Base-by-base conservation (phyloP, 2,888 invertebrate genomes). In the Chrysomela aeneicollis region DNA sequence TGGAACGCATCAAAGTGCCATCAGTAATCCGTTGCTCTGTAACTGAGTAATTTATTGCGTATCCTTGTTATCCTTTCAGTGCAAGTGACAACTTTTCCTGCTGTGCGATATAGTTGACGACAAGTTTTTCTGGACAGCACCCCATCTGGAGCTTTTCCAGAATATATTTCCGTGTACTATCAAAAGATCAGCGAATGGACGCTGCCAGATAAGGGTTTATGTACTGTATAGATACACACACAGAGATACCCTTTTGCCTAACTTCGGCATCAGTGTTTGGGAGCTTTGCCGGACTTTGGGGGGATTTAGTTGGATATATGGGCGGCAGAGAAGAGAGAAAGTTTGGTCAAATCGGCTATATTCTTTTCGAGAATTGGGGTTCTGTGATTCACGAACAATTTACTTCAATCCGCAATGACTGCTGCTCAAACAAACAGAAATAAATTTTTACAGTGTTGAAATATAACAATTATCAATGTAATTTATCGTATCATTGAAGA, bases 101-200 rank as follows among this genome's bases (percentile, higher is more conserved):
- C 66, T 55, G 46, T 55, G 62, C 30, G 59, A 55, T 47, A 59
- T 50, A 59, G 57, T 57, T 46, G 12, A 22, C 12, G 57, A 46
- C 42, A 42, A 57, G 62, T 66, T 66, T 66, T 65, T 65, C 61
- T 17, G 30, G 57, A n/a, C 21, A 5, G 66, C 62, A 51, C 59
- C 59, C 66, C 62, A 59, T 66, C 51, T 59, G 59, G 54, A 62
- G 62, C 66, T 62, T 66, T 66, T 46, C 51, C 59, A 58, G 62
- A 62, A 66, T 66, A 66, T 62, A 66, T 62, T 66, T 66, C 61
- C 62, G 55, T 66, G 62, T 55, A 62, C 66, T 66, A 66, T 62
- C 62, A 59, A 66, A 66, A 66, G 66, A 66, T 62, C 62, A 66
- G 59, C 55, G 62, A 62, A 66, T 62, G 62, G 62, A 66, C 62